Conservation (phyloP, 2,797 vertebrate species). For the Podargus strigoides region DNA sequence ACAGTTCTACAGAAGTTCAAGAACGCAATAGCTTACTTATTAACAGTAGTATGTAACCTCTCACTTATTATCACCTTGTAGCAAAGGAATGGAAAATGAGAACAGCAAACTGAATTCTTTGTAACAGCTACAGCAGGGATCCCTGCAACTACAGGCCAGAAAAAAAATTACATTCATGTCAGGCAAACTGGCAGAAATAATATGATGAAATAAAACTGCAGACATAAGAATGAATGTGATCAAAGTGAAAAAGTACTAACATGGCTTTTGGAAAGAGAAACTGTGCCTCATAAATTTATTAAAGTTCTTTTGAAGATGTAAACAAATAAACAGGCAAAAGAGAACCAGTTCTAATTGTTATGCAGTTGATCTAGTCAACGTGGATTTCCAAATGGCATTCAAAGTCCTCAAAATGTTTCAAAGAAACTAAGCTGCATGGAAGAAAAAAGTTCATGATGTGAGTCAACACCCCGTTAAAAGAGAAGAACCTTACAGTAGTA, state of each 20-base stretch:
- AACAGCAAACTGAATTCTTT: not conserved
- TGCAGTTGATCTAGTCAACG: accelerated
- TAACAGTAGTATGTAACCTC: not conserved
- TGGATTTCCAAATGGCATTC: not conserved
- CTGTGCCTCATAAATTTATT: not conserved
- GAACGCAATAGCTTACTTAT: not conserved
- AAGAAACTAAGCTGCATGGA: not conserved
- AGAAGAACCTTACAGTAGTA: not conserved
- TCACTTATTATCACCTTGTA: not conserved
- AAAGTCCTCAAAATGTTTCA: not conserved
- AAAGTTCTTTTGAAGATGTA: not conserved
- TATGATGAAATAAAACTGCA: not conserved
- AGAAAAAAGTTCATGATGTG: not conserved
- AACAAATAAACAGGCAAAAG: not conserved
- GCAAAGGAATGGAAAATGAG: not conserved
- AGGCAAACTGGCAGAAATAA: not conserved
- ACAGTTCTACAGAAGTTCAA: not conserved
- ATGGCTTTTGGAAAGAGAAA: not conserved
- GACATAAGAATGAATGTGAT: not conserved
- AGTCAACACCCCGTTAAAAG: not conserved
- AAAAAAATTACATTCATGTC: not conserved
- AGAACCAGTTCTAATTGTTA: not conserved
- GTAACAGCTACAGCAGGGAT: not conserved
- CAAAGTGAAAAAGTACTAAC: not conserved
- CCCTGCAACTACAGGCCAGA: not conserved